phyloP scores from a whole-genome alignment of 37 sponge, comb jelly and placozoan genomes.

The Theonella swinhoei region DNA sequence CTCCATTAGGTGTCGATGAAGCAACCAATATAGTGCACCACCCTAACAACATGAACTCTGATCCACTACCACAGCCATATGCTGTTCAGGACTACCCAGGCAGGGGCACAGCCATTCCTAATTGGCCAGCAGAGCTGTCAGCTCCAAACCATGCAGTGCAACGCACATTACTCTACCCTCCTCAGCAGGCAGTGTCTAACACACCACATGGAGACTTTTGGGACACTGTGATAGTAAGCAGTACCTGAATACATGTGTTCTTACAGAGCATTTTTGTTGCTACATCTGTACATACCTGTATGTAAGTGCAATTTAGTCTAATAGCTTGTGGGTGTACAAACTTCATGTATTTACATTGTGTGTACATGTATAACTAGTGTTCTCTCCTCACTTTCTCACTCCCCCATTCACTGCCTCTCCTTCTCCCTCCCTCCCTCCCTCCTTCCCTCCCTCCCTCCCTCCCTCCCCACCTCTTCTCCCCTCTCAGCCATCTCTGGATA shows the following conservation, averaged over 20 bases:
- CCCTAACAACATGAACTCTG: not conserved
- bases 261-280: not conserved
- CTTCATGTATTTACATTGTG: too few species aligned
- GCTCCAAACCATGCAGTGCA: not conserved
- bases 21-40: not conserved
- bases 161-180: not conserved
- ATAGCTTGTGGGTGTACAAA: too few species aligned
- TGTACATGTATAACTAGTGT: too few species aligned
- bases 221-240: conserved; percentile 62
- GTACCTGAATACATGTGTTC: not conserved
- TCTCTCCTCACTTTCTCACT: too few species aligned
- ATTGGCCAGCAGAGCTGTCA: not conserved
- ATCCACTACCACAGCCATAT: not conserved
- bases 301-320: not conserved
- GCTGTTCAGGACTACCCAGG: conserved; percentile 3
- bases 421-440: too few species aligned
- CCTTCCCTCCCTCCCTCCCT: too few species aligned
- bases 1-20: too few species aligned
- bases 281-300: not conserved
- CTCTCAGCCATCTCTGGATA: conserved; percentile 43
- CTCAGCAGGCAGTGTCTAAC: not conserved
- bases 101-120: not conserved
- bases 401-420: too few species aligned
- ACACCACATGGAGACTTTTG: conserved; percentile 45
- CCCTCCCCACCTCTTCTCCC: too few species aligned